Evolutionary conservation across 2,113 vertebrate genomes (phyloP), one percentile per base, ranked within the genome.

Genomic region (Willisornis vidua): DNA sequence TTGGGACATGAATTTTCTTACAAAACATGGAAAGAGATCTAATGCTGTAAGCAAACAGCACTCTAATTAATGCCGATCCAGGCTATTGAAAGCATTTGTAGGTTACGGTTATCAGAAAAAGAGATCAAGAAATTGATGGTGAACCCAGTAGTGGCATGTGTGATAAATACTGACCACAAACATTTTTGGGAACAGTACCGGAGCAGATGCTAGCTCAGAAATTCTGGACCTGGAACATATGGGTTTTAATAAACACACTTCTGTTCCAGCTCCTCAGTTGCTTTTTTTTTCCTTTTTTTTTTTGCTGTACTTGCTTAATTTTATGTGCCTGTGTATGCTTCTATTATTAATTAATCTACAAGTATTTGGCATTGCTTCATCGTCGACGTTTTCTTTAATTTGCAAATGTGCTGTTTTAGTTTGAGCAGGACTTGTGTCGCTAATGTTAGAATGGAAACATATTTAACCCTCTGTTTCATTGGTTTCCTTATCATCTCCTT

Each of bases 271-370:
- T 95, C 43, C 54, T 96, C 58, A 3, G 24, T 91, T 82, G 58
- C 55, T 86, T 94, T 68, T 74, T 43, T 55, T 13, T 3, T 1
- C 0, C 0, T n/a, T 15, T 19, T 39, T 33, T 49, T 62, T 85
- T 86, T 95, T 39, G 52, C 85, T 94, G 63, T 94, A 94, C 87
- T 94, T 96, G 82, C 94, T 95, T 96, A 65, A 89, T 95, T 97
- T 95, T 96, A 94, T 96, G 79, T 86, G 12, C 51, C 87, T 96
- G 80, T 78, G 89, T 88, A 75, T 51, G 92, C 96, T 97, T 96
- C 89, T 90, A 72, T 96, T 97, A 97, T 97, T 97, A 91, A 96
- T 98, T 97, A 97, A 97, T 96, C 91, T 68, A 90, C 72, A 79
- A 97, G 89, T 95, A 80, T 91, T 95, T 97, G 96, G 95, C 87